A percentile compares a stretch with the other conserved stretches of the same genome.
Evolutionary conservation across 1,140 invertebrate species (phyloP).

Genomic region (Globodera rostochiensis): DNA sequence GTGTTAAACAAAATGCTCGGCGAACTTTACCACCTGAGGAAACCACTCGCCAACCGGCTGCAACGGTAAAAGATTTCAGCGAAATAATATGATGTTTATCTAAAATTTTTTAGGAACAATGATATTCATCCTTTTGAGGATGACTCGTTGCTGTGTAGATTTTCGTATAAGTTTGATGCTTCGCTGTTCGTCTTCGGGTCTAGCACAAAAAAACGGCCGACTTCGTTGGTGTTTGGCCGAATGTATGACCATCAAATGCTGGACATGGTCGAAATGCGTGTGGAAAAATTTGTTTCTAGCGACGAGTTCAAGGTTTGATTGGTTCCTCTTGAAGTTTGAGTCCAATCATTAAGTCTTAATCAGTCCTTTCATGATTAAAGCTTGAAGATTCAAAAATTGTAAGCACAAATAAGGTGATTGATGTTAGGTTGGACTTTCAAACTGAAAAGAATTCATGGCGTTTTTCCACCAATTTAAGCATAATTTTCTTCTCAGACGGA

Average conservation of each 20-base stretch:
- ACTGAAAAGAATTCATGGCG: too few species aligned
- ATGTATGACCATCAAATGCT: slow-evolving; percentile 85
- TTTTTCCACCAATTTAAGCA: background rate
- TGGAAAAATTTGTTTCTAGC: slow-evolving; percentile 80
- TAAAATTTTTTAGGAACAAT: slow-evolving; percentile 72
- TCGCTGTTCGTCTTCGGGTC: slow-evolving; percentile 85
- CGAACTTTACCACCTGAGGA: slow-evolving; percentile 75
- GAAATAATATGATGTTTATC: background rate
- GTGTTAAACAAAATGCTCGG: slow-evolving; percentile 78
- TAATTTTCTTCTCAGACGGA: slow-evolving; percentile 68
- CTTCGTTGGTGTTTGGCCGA: slow-evolving; percentile 85
- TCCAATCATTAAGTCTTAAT: too few species aligned
- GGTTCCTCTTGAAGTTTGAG: background rate
- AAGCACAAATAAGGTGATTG: slow-evolving; percentile 8
- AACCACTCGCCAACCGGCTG: slow-evolving; percentile 66
- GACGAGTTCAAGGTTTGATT: slow-evolving; percentile 75
- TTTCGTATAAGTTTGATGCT: slow-evolving; percentile 82
- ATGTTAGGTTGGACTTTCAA: background rate
- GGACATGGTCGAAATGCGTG: slow-evolving; percentile 93
- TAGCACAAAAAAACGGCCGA: slow-evolving; percentile 89
- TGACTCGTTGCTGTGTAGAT: slow-evolving; percentile 78
- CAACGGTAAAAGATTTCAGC: slow-evolving; percentile 44
- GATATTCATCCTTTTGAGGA: slow-evolving; percentile 85
- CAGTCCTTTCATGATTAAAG: too few species aligned
- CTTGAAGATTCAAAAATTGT: background rate